Conservation (phyloP, 2,797 vertebrate species). For the Tadarida brasiliensis region DNA sequence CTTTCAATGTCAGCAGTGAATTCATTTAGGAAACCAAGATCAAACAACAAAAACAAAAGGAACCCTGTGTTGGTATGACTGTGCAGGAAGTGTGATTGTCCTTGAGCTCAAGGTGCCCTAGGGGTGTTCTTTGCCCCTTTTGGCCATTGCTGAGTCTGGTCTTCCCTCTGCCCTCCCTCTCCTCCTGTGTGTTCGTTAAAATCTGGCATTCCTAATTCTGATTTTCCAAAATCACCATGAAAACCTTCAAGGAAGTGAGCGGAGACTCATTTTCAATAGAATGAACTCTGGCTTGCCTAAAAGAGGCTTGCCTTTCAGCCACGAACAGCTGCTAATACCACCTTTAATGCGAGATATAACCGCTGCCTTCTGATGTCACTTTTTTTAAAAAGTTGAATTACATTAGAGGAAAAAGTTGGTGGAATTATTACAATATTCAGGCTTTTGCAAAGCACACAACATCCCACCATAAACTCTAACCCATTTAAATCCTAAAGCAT, state of each 20-base stretch:
- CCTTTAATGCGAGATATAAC: background rate
- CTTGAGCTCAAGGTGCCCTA: background rate
- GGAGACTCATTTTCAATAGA: background rate
- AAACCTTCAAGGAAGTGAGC: slow-evolving; percentile 17
- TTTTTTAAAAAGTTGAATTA: slow-evolving; percentile 41
- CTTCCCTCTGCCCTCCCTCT: background rate
- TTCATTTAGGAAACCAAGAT: slow-evolving; percentile 38
- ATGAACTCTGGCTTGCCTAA: background rate
- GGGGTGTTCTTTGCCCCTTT: background rate
- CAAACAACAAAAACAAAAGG: background rate
- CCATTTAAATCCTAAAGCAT: slow-evolving; percentile 36
- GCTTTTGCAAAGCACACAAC: slow-evolving; percentile 30
- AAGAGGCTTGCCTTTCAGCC: background rate
- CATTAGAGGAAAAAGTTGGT: background rate
- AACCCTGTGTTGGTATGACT: background rate
- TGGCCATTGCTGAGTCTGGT: background rate
- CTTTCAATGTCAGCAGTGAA: background rate
- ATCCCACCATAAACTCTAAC: background rate
- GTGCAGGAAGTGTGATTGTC: background rate
- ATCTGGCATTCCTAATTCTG: background rate
- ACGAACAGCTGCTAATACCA: background rate
- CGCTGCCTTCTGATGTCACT: background rate
- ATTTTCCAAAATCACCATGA: background rate
- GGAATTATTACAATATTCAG: slow-evolving; percentile 45
- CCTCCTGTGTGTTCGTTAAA: background rate